Percentiles rank a stretch among this genome's conserved stretches.
Conservation (phyloP, 2,888 invertebrate species). For the Ochropacha duplaris region DNA sequence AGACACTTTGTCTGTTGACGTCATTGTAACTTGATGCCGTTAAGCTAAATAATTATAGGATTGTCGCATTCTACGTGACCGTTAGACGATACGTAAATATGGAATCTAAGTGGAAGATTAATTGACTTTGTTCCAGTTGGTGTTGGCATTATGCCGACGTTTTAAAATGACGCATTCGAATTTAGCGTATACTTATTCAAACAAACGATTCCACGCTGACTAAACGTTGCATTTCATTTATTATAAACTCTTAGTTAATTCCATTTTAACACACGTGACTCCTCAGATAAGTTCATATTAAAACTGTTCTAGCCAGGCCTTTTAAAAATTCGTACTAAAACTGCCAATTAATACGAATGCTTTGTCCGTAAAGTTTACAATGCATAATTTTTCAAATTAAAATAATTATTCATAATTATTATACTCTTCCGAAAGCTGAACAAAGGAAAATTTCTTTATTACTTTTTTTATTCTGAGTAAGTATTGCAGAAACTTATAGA, state of each 20-base stretch:
- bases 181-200: too few relatives aligned
- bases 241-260: too few relatives aligned
- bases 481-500: too few relatives aligned
- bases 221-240: background rate
- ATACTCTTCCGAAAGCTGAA: background rate
- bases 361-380: too few relatives aligned
- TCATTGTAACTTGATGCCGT: background rate
- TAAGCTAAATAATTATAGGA: background rate
- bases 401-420: background rate
- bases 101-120: slow-evolving; percentile 1
- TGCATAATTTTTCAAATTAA: background rate
- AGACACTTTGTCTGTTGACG: background rate
- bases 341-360: too few relatives aligned
- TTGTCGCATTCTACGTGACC: background rate
- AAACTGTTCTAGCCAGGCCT: too few relatives aligned
- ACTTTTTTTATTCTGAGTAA: background rate
- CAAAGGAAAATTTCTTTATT: background rate
- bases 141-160: background rate
- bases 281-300: too few relatives aligned
- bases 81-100: background rate
- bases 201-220: background rate
- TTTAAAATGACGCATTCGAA: background rate
- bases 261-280: too few relatives aligned
- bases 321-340: too few relatives aligned
- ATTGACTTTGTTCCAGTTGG: slow-evolving; percentile 1